These are phyloP conservation scores for Alligator sinensis DNA, from an alignment of 2,113 vertebrate species.

Conservation along the genomic window DNA sequence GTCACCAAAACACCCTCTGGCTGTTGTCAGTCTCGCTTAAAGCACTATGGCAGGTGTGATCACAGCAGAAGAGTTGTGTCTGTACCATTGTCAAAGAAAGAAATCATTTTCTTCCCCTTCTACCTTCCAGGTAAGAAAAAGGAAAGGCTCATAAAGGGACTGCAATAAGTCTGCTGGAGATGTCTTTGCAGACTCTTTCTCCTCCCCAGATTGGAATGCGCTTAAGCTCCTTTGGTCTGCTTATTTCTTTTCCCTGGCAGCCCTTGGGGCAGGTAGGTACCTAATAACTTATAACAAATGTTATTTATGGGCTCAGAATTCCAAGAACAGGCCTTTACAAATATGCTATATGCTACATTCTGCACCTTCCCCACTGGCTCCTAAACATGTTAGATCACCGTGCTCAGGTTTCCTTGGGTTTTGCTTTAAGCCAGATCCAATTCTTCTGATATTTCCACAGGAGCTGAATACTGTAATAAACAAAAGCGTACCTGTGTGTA, in stretches of 20 bases:
- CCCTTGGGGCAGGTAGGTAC: conserved; percentile 53
- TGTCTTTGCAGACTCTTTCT: conserved; percentile 50
- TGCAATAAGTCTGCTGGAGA: conserved; percentile 22
- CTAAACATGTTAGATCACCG: not conserved
- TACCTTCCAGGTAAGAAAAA: conserved; percentile 50
- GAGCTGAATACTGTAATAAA: not conserved
- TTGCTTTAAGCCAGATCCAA: not conserved
- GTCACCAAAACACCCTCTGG: conserved; percentile 42
- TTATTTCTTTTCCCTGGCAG: conserved; percentile 50
- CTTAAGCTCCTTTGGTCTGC: conserved; percentile 54
- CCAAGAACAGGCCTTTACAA: conserved; percentile 55
- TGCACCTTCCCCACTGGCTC: conserved; percentile 22
- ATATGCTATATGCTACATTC: conserved; percentile 24
- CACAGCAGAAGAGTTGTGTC: not conserved
- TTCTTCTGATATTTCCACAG: not conserved
- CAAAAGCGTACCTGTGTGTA: not conserved
- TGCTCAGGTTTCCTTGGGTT: conserved; percentile 33
- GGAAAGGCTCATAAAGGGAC: conserved; percentile 46
- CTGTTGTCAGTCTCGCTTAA: conserved; percentile 27
- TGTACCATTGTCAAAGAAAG: not conserved
- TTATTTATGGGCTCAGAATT: conserved; percentile 47
- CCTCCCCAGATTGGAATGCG: conserved; percentile 68
- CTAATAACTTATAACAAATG: conserved; percentile 12
- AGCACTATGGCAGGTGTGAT: conserved; percentile 20
- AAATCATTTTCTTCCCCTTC: conserved; percentile 23